Conservation (phyloP, 2,113 vertebrate genomes). For the Gnathonemus longibarbis region DNA sequence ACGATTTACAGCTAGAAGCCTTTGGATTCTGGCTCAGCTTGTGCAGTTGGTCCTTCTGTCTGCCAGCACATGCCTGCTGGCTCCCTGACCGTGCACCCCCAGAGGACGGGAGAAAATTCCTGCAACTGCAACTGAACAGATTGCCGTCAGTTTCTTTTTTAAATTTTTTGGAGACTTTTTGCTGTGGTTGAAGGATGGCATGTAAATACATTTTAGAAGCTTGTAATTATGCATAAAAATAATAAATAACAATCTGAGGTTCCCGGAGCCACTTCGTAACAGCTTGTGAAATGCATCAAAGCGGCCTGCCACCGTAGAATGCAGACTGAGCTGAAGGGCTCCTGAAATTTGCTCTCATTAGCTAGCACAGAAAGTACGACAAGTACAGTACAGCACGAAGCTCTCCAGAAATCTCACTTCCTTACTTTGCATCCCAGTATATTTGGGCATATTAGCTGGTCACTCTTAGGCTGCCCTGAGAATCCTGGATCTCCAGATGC, state of each 20-base stretch:
- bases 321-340: conserved; percentile 36
- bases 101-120: conserved; percentile 13
- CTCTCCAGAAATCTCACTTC: not conserved
- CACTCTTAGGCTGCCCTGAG: not conserved
- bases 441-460: not conserved
- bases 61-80: conserved; percentile 7
- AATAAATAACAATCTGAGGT: conserved; percentile 32
- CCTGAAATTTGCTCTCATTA: conserved; percentile 11
- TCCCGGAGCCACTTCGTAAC: conserved; percentile 29
- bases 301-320: conserved; percentile 7
- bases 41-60: conserved; percentile 5
- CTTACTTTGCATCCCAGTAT: not conserved
- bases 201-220: conserved; percentile 46
- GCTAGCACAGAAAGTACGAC: conserved; percentile 14
- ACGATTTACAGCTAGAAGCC: not conserved
- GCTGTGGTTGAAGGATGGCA: conserved; percentile 32
- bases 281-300: conserved; percentile 35
- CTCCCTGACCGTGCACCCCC: not conserved
- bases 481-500: not conserved
- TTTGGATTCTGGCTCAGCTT: not conserved
- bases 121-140: conserved; percentile 32
- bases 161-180: conserved; percentile 18
- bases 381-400: not conserved
- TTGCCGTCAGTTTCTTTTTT: conserved; percentile 29
- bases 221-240: conserved; percentile 39